Base-by-base conservation (phyloP, 2,113 vertebrate genomes). In the Passer domesticus region DNA sequence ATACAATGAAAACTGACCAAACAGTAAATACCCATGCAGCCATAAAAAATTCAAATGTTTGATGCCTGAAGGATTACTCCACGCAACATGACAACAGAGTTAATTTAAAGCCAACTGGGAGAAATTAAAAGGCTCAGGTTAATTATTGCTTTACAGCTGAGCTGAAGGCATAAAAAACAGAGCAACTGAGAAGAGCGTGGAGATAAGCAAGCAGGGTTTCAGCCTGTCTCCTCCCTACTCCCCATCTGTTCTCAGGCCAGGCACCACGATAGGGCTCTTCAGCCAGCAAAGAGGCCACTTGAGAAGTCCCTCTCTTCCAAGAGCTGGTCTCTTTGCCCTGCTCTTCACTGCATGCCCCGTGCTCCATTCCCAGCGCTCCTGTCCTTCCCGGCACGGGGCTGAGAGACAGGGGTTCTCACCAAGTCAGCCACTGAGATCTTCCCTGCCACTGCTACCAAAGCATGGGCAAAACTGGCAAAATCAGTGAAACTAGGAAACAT, bases 121-220 rank as follows among this genome's bases (percentile, higher is more conserved):
- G 72, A 95, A 96, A 96, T 95, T 97, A 95, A 90, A 95, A 95
- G 67, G 85, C 92, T 94, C 87, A 70, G 93, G 92, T 94, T 94
- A 96, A 95, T 94, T 95, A 89, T 15, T 89, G 91, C 8, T 23
- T 77, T 93, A 74, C 60, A 86, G 87, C 84, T 95, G 83, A 72
- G 89, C 79, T 87, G 78, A 22, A 92, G 58, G 84, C 81, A 91
- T 41, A 37, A 83, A 92, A 90, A 94, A 55, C 55, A 66, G 83
- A 68, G 64, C 91, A 85, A 95, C 46, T 25, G 78, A 95, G 87
- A 92, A 83, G 41, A 74, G 44, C 5, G 1, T 9, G 41, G 87
- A 75, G 84, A 87, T 55, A 85, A 90, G 53, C 37, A 52, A 62
- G 19, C 1, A 3, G 8, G 11, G 33, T 77, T 92, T 77, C 49